Percentiles rank a stretch among this genome's conserved stretches.
Conservation (phyloP, 2,797 vertebrate species). For the Diglossa cyanea region DNA sequence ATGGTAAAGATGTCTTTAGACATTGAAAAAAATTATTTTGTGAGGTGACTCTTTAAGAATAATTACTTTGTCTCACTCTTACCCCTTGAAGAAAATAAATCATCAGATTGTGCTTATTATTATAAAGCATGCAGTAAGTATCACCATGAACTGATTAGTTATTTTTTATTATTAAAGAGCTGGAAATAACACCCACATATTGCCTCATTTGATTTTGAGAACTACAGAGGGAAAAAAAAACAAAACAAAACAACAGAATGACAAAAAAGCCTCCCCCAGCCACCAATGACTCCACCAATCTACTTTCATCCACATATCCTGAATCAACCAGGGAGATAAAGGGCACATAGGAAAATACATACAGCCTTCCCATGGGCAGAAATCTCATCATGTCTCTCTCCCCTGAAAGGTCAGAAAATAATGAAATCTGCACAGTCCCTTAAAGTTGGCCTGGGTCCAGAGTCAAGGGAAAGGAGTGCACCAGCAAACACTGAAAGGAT, state of each 20-base stretch:
- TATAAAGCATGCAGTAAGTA: background rate
- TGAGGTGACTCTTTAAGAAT: background rate
- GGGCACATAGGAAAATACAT: background rate
- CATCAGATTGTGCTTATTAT: background rate
- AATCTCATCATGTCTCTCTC: background rate
- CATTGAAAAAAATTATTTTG: background rate
- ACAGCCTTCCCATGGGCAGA: background rate
- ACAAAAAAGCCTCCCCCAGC: fast-evolving
- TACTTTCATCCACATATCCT: background rate
- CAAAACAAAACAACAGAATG: fast-evolving
- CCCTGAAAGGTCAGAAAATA: background rate
- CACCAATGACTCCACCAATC: background rate
- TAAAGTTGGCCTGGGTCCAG: background rate
- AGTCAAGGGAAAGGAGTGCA: background rate
- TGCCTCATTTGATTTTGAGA: background rate
- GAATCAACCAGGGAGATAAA: background rate
- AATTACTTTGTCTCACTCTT: background rate
- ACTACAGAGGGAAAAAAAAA: too few species aligned
- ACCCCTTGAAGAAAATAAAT: background rate
- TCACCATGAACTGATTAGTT: background rate
- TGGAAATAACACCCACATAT: background rate
- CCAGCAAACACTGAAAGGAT: background rate
- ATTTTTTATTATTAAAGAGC: background rate
- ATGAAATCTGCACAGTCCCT: background rate
- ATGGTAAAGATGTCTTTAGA: background rate